These are phyloP conservation scores for Polydrusus tereticollis DNA, from an alignment of 2,888 invertebrate genomes.

Conservation along the genomic window DNA sequence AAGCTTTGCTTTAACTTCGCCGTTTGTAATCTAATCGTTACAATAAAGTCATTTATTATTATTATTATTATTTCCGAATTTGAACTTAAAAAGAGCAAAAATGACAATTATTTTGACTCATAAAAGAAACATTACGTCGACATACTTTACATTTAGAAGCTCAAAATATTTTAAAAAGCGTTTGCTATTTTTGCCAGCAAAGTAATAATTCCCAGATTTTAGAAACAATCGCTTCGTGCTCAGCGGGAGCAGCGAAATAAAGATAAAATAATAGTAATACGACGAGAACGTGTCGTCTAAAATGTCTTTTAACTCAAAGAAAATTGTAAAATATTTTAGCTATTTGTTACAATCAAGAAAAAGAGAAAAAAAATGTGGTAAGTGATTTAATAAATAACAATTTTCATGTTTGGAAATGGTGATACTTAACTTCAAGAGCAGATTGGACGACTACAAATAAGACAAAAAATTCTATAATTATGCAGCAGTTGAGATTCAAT, in stretches of 20 bases:
- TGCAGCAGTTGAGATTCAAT: no score
- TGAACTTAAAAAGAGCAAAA: no score
- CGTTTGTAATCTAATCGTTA: no score
- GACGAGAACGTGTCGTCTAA: not conserved
- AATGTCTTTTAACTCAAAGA: not conserved
- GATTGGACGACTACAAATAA: no score
- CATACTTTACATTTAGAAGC: not conserved
- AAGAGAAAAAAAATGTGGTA: not conserved
- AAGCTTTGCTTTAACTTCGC: no score
- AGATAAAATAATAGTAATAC: conserved; percentile 8
- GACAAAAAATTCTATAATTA: no score
- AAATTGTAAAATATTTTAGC: conserved; percentile 15
- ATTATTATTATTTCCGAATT: no score
- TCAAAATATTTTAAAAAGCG: not conserved
- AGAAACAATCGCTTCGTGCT: not conserved
- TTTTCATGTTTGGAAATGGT: no score
- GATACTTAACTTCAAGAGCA: no score
- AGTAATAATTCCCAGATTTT: not conserved
- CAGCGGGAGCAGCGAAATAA: not conserved
- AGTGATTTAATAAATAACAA: no score
- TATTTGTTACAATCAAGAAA: not conserved
- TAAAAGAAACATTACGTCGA: not conserved
- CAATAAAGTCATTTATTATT: no score
- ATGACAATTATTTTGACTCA: no score
- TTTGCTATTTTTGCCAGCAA: not conserved